phyloP scores from a whole-genome alignment of 1,140 invertebrate genomes.

The Lysiphlebus fabarum region DNA sequence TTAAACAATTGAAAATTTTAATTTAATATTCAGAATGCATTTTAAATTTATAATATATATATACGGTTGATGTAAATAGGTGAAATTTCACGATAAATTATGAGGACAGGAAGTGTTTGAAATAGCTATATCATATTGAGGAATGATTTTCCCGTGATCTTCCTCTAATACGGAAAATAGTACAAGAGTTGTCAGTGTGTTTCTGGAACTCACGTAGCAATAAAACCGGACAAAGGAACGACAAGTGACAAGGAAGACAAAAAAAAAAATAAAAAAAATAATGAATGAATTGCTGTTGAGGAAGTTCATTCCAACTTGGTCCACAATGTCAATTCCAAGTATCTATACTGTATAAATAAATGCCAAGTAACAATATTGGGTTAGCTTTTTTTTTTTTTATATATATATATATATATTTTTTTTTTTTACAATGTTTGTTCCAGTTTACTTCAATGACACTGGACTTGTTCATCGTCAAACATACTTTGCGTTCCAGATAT shows the following conservation, averaged over 20 bases:
- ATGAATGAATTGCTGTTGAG: no score
- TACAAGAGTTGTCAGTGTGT: constrained; percentile 23
- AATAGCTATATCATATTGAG: constrained; percentile 8
- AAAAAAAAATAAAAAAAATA: no score
- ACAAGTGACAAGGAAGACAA: no score
- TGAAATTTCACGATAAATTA: no score
- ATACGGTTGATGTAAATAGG: no score
- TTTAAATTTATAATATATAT: no score
- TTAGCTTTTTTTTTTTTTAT: constrained; percentile 34
- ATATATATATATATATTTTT: no score
- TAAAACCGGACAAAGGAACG: constrained; percentile 15
- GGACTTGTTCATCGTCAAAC: constrained; percentile 10
- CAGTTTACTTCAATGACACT: constrained; percentile 31
- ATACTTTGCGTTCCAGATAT: no score
- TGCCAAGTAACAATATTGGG: constrained; percentile 35
- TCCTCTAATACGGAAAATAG: constrained; percentile 11
- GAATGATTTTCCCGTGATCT: constrained; percentile 4
- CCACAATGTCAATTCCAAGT: constrained; percentile 24
- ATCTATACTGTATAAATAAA: constrained; percentile 21
- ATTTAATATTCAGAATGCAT: no score
- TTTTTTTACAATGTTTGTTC: constrained; percentile 21
- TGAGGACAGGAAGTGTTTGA: constrained; percentile 18
- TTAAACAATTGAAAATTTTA: no score
- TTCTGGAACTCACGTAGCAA: constrained; percentile 26
- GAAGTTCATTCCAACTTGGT: constrained; percentile 6